A percentile compares a stretch with the other conserved stretches of the same genome.
phyloP scores from a whole-genome alignment of 2,797 vertebrate genomes.

The Toxotes lorentzi region DNA sequence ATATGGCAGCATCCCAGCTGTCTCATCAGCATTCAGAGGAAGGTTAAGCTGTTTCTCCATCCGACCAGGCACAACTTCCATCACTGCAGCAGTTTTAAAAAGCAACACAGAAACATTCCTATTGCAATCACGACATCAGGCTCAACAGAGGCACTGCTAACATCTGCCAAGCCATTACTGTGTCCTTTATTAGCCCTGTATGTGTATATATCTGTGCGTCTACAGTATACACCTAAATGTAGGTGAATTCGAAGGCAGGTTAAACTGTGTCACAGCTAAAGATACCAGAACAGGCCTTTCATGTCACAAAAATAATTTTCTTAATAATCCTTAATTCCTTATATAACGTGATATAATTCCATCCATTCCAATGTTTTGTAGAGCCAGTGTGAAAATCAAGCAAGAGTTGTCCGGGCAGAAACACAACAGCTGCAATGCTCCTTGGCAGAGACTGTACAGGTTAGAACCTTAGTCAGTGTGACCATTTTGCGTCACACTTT shows the following conservation, averaged over 20 bases:
- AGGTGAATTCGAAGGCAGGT: neutral
- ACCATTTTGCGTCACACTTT: neutral
- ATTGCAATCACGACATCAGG: slow-evolving; percentile 3
- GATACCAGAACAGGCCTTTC: no score
- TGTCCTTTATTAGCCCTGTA: neutral
- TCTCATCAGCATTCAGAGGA: slow-evolving; percentile 10
- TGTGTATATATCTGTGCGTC: neutral
- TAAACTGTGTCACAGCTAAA: neutral
- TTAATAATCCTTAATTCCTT: no score
- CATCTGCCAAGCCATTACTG: slow-evolving; percentile 1
- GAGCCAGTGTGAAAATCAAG: no score
- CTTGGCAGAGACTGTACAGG: no score
- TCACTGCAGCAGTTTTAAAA: neutral
- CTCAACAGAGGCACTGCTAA: neutral
- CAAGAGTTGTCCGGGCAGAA: no score
- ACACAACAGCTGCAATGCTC: no score
- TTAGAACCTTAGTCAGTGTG: no score
- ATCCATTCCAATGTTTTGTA: no score
- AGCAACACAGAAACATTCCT: neutral
- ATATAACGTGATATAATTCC: no score
- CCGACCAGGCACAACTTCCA: slow-evolving; percentile 3
- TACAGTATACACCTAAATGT: neutral
- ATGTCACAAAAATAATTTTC: neutral
- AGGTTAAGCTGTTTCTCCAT: neutral
- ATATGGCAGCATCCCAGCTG: neutral